Evolutionary conservation across 30 jellyfish, hydroid and myxozoan genomes (phyloP).

Genomic region (Aurelia sp.): DNA sequence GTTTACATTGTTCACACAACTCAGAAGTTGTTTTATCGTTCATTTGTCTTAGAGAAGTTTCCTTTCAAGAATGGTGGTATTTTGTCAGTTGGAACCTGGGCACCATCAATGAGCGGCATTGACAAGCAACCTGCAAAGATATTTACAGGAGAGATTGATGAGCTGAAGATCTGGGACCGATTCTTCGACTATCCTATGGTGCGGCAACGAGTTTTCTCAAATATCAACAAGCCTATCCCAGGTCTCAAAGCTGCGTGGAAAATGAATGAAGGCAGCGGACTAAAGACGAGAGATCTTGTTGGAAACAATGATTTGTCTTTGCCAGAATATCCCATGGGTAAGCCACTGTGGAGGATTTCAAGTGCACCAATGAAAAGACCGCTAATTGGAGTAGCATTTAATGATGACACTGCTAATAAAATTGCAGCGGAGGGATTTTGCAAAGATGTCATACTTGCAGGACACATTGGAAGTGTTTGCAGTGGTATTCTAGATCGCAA

Average conservation of each 20-base stretch:
- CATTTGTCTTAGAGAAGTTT: conserved; percentile 9
- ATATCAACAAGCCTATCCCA: conserved; percentile 36
- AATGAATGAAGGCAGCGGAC: conserved; percentile 54
- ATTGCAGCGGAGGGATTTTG: conserved; percentile 40
- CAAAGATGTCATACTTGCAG: conserved; percentile 27
- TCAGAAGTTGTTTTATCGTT: conserved; percentile 18
- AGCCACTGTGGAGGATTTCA: conserved; percentile 57
- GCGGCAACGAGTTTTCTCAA: conserved; percentile 42
- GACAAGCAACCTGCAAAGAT: conserved; percentile 28
- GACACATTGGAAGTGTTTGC: conserved; percentile 54
- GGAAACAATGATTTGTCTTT: conserved; percentile 30
- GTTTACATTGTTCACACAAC: conserved; percentile 24
- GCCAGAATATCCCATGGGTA: conserved; percentile 63
- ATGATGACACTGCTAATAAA: conserved; percentile 30
- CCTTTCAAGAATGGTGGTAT: conserved; percentile 44
- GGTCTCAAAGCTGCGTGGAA: conserved; percentile 68
- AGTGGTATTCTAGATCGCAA: neutral
- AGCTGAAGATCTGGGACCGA: conserved; percentile 52
- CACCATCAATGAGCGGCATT: conserved; percentile 38
- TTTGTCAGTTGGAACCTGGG: conserved; percentile 59
- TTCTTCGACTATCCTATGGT: conserved; percentile 57
- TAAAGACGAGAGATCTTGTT: conserved; percentile 40
- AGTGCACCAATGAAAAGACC: conserved; percentile 48
- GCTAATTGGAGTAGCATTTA: conserved; percentile 5
- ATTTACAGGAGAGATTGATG: conserved; percentile 61